These are phyloP conservation scores for Dryoscopus gambensis DNA, from an alignment of 2,113 vertebrate species.

Conservation along the genomic window DNA sequence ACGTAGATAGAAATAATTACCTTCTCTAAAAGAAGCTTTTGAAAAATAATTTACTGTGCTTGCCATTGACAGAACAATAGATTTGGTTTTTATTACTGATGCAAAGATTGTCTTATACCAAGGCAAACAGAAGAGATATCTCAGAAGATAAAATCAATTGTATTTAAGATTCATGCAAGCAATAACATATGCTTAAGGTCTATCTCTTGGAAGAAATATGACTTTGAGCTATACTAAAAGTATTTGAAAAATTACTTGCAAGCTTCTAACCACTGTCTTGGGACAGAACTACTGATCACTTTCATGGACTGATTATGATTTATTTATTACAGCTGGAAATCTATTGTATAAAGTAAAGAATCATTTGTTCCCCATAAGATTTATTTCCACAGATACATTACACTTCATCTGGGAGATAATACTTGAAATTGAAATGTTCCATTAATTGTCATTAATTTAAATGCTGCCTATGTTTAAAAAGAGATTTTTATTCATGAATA, in stretches of 20 bases:
- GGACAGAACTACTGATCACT: neutral
- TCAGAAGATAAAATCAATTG: neutral
- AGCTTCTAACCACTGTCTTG: neutral
- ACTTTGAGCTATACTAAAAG: neutral
- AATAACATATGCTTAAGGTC: neutral
- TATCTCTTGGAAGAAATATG: neutral
- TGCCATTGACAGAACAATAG: neutral
- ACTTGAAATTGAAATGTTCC: neutral
- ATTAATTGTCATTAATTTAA: neutral
- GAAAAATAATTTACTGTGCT: neutral
- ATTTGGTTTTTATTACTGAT: neutral
- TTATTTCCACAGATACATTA: neutral
- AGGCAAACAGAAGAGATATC: neutral
- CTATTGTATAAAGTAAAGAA: neutral
- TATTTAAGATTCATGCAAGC: neutral
- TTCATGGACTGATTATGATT: neutral
- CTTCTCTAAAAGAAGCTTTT: neutral
- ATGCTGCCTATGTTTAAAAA: neutral
- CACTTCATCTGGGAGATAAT: neutral
- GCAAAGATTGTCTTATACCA: neutral
- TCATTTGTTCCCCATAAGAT: neutral
- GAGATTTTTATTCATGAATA: neutral
- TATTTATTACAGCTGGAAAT: neutral
- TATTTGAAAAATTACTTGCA: neutral
- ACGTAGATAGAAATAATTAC: neutral